A percentile compares a stretch with the other conserved stretches of the same genome.
Conservation (phyloP, 2,113 vertebrate genomes). For the Gymnarchus niloticus region DNA sequence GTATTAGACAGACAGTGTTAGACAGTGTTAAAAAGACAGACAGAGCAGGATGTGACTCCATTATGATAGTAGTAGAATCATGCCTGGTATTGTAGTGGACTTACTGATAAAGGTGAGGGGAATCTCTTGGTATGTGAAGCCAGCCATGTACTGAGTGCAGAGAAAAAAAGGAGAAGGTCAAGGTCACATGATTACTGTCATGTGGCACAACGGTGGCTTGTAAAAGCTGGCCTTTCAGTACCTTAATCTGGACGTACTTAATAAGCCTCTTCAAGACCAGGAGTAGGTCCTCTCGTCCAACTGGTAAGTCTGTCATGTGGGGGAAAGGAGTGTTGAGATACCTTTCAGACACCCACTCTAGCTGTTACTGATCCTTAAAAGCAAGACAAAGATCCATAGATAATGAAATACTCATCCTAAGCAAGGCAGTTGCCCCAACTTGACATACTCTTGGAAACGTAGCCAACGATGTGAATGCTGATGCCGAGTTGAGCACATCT, state of each 20-base stretch:
- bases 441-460: not conserved
- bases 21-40: not conserved
- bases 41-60: not conserved
- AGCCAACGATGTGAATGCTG: not conserved
- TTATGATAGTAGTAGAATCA: not conserved
- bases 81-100: constrained; percentile 39
- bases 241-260: constrained; percentile 87
- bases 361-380: not conserved
- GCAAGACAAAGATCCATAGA: not conserved
- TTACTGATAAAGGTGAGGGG: constrained; percentile 87
- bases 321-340: not conserved
- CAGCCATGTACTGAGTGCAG: constrained; percentile 71
- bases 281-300: constrained; percentile 80
- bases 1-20: not conserved
- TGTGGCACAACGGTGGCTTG: not conserved
- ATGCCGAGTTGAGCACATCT: not conserved
- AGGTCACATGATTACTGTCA: not conserved
- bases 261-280: constrained; percentile 82
- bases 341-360: not conserved
- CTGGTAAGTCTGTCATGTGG: constrained; percentile 70
- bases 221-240: constrained; percentile 39
- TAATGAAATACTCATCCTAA: not conserved
- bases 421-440: not conserved
- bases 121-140: constrained; percentile 80
- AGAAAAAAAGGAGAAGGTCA: constrained; percentile 28